phyloP scores from a whole-genome alignment of 2,113 vertebrate genomes.

The Semicossyphus pulcher region DNA sequence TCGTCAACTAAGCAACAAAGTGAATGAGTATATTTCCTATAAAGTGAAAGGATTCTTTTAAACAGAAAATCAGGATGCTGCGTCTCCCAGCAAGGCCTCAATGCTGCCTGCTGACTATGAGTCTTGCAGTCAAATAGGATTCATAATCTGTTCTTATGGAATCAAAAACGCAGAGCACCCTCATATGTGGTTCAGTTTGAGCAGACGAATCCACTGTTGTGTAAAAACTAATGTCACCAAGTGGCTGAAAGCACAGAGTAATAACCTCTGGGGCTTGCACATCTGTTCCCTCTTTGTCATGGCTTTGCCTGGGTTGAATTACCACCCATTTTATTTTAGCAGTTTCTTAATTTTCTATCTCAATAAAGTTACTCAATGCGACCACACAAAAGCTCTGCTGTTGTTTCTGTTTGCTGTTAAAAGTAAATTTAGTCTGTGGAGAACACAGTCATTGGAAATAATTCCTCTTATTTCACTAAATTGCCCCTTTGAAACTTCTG shows the following conservation, averaged over 20 bases:
- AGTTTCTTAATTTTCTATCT: slow-evolving; percentile 71
- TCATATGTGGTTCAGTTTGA: not conserved
- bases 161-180: not conserved
- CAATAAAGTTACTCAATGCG: slow-evolving; percentile 67
- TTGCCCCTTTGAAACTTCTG: slow-evolving; percentile 63
- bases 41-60: not conserved
- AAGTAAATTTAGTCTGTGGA: slow-evolving; percentile 63
- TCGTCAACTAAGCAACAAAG: too few relatives aligned
- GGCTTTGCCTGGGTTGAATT: slow-evolving; percentile 53
- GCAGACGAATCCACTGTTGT: not conserved
- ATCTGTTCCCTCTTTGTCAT: slow-evolving; percentile 52
- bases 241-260: slow-evolving; percentile 3
- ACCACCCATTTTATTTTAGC: slow-evolving; percentile 66
- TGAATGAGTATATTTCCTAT: too few relatives aligned
- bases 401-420: slow-evolving; percentile 64
- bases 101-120: too few relatives aligned
- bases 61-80: not conserved
- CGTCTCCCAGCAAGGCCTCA: not conserved
- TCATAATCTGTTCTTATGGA: not conserved
- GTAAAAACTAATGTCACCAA: not conserved
- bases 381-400: slow-evolving; percentile 68
- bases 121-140: not conserved
- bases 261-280: slow-evolving; percentile 18
- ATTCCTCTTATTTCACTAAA: slow-evolving; percentile 60
- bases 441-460: slow-evolving; percentile 61